phyloP scores from a whole-genome alignment of 2,888 invertebrate genomes.

The Melinaea menophilus region DNA sequence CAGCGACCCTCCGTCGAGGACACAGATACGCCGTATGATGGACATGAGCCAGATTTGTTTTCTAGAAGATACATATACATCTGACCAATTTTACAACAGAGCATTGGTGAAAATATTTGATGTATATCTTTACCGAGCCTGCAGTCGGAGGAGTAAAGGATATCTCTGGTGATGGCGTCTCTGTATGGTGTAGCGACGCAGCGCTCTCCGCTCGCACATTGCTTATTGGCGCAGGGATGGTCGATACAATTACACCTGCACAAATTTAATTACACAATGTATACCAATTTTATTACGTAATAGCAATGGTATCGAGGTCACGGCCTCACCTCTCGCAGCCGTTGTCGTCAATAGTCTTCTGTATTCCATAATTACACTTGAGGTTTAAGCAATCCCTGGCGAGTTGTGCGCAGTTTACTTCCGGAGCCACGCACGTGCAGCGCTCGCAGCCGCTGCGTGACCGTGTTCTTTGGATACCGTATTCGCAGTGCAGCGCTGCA shows the following conservation, averaged over 20 bases:
- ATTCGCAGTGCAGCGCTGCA: constrained; percentile 81
- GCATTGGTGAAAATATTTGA: not conserved
- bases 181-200: constrained; percentile 82
- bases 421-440: constrained; percentile 69
- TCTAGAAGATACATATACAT: constrained; percentile 56
- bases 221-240: constrained; percentile 82
- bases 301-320: not conserved
- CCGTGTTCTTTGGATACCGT: constrained; percentile 80
- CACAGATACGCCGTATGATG: constrained; percentile 69
- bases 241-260: constrained; percentile 58
- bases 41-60: constrained; percentile 74
- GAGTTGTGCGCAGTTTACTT: constrained; percentile 75
- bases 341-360: constrained; percentile 49
- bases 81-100: not conserved
- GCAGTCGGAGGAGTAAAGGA: constrained; percentile 79
- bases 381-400: constrained; percentile 80
- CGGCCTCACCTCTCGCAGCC: constrained; percentile 52
- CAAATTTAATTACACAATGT: not conserved
- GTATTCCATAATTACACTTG: constrained; percentile 85
- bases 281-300: not conserved
- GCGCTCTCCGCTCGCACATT: constrained; percentile 80
- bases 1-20: constrained; percentile 68
- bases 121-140: constrained; percentile 70
- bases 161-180: constrained; percentile 45
- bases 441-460: constrained; percentile 79